Evolutionary conservation across 2,888 invertebrate genomes (phyloP).

Genomic region (Polymixis lichenea): DNA sequence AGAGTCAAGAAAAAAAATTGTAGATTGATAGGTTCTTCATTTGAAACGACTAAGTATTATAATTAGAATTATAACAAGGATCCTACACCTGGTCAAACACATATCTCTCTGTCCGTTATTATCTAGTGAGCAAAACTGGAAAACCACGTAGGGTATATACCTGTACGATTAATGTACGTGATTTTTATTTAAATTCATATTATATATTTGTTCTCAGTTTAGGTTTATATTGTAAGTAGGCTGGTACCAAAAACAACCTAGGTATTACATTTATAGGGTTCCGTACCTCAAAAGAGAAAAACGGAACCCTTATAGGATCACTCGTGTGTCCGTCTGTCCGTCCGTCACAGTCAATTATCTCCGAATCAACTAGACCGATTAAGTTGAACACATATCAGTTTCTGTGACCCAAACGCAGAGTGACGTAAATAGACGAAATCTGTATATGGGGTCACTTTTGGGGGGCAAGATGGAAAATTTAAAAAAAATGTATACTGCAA

Average conservation of each 20-base stretch:
- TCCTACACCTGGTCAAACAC: not conserved
- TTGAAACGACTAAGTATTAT: not conserved
- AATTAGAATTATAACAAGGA: not conserved
- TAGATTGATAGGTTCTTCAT: not conserved
- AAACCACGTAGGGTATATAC: not conserved
- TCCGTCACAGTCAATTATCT: too few species aligned
- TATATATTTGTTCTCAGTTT: not conserved
- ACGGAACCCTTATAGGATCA: too few species aligned
- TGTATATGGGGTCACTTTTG: too few species aligned
- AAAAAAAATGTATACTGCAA: too few species aligned
- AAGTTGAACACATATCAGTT: too few species aligned
- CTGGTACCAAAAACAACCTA: not conserved
- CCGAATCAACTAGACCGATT: too few species aligned
- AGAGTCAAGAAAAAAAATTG: not conserved
- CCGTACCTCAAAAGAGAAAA: too few species aligned
- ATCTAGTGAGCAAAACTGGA: not conserved
- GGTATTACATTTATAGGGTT: not conserved
- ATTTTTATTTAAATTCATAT: not conserved
- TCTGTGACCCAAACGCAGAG: too few species aligned
- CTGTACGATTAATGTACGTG: not conserved
- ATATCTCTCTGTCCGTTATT: not conserved
- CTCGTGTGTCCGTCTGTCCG: too few species aligned
- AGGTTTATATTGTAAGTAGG: not conserved
- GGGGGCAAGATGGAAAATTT: too few species aligned
- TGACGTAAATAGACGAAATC: too few species aligned